Evolutionary conservation across 2,797 vertebrate genomes (phyloP).

Genomic region (Fistularia tabacaria): DNA sequence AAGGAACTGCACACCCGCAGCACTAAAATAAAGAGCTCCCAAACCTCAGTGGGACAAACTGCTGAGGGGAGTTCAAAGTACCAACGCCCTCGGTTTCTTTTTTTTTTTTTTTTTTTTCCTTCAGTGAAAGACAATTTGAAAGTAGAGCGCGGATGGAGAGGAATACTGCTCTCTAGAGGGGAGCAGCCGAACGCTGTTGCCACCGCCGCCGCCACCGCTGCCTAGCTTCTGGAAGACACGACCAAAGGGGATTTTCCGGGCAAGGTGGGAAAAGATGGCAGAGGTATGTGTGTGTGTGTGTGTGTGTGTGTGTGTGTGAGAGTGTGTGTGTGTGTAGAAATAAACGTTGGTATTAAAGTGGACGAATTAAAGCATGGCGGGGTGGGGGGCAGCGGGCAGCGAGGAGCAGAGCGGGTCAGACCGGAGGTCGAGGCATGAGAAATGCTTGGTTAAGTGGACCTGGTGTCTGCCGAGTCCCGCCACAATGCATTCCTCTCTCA

Average conservation of each 20-base stretch:
- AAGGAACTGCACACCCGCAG: slow-evolving; percentile 59
- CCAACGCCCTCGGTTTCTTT: slow-evolving; percentile 27
- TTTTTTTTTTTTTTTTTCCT: slow-evolving; percentile 6
- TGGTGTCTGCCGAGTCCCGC: slow-evolving; percentile 24
- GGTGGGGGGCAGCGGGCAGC: not conserved
- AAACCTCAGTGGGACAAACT: slow-evolving; percentile 61
- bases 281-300: slow-evolving; percentile 3
- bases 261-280: slow-evolving; percentile 16
- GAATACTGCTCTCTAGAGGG: slow-evolving; percentile 26
- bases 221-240: slow-evolving; percentile 35
- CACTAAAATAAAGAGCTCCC: slow-evolving; percentile 57
- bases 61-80: slow-evolving; percentile 37
- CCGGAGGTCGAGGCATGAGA: not conserved
- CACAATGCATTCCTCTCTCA: slow-evolving; percentile 1
- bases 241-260: not conserved
- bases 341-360: slow-evolving; percentile 40
- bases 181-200: not conserved
- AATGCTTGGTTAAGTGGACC: slow-evolving; percentile 5
- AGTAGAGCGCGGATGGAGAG: slow-evolving; percentile 21
- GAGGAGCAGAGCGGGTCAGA: slow-evolving; percentile 31
- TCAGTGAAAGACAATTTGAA: slow-evolving; percentile 14
- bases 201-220: not conserved
- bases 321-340: slow-evolving; percentile 43
- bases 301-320: slow-evolving; percentile 14
- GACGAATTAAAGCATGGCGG: slow-evolving; percentile 39